Conservation (phyloP, 2,888 invertebrate genomes). For the Parelbella ahira region DNA sequence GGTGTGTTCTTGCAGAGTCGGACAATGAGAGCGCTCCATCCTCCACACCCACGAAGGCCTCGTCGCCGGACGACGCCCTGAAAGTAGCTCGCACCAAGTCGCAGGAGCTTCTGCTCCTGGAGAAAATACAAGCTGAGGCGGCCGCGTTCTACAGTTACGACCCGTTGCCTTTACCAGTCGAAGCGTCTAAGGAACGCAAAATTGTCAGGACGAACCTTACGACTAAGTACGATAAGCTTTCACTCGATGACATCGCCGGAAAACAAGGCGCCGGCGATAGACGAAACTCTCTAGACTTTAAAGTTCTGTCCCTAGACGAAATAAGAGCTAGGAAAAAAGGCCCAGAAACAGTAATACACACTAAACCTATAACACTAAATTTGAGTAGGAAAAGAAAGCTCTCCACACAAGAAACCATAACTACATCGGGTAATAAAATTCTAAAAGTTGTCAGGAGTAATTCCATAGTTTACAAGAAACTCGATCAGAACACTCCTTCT, state of each 20-base stretch:
- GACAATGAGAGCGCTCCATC: slow-evolving; percentile 87
- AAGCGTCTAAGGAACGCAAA: slow-evolving; percentile 45
- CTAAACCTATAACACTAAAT: slow-evolving; percentile 56
- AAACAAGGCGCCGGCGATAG: slow-evolving; percentile 45
- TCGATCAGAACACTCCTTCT: slow-evolving; percentile 46
- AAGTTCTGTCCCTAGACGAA: slow-evolving; percentile 75
- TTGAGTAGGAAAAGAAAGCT: slow-evolving; percentile 62
- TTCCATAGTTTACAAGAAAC: slow-evolving; percentile 68
- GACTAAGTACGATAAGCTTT: slow-evolving; percentile 68
- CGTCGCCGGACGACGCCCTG: slow-evolving; percentile 52
- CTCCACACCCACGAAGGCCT: slow-evolving; percentile 77
- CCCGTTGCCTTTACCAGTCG: slow-evolving; percentile 43
- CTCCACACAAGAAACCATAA: slow-evolving; percentile 64
- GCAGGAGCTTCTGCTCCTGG: slow-evolving; percentile 84
- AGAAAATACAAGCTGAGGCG: slow-evolving; percentile 85
- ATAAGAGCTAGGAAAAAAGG: slow-evolving; percentile 64
- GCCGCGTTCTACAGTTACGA: slow-evolving; percentile 87
- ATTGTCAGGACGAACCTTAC: slow-evolving; percentile 49
- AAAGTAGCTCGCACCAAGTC: slow-evolving; percentile 77
- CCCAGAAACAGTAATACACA: slow-evolving; percentile 39
- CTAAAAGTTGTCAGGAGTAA: slow-evolving; percentile 71
- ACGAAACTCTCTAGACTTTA: slow-evolving; percentile 60
- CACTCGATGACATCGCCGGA: slow-evolving; percentile 74
- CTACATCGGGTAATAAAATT: slow-evolving; percentile 66
- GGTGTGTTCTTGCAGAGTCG: slow-evolving; percentile 89